Conservation (phyloP, 2,888 invertebrate species). For the Platypus cylindrus region DNA sequence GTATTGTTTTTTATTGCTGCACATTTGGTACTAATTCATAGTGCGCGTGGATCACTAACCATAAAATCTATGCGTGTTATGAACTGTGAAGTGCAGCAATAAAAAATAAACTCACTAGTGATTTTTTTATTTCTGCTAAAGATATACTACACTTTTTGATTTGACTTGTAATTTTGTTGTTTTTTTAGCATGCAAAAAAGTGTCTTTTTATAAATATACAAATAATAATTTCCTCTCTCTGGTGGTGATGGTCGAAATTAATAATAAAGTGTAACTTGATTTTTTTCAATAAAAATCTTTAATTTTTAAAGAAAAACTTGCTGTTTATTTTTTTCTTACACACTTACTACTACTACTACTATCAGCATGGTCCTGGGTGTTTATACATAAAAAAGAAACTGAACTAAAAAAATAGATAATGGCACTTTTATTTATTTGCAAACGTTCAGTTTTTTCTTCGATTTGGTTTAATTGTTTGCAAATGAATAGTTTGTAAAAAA, state of each 20-base stretch:
- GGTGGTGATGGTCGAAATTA: constrained; percentile 14
- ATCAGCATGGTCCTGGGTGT: constrained; percentile 7
- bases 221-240: constrained; percentile 6
- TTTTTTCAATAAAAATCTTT: constrained; percentile 14
- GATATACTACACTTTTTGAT: too few species aligned
- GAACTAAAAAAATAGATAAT: not conserved
- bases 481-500: constrained; percentile 3
- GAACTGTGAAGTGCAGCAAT: too few species aligned
- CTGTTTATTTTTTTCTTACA: constrained; percentile 11
- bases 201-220: constrained; percentile 12
- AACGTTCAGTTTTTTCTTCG: not conserved
- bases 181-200: constrained; percentile 7
- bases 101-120: too few species aligned
- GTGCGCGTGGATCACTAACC: too few species aligned
- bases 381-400: not conserved
- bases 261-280: constrained; percentile 15
- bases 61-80: too few species aligned
- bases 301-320: constrained; percentile 8
- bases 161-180: too few species aligned
- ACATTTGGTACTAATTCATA: not conserved
- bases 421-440: constrained; percentile 2
- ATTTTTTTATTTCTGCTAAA: too few species aligned
- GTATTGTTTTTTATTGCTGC: not conserved
- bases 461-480: not conserved
- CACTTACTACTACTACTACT: too few species aligned